phyloP scores from a whole-genome alignment of 2,888 invertebrate species.

The Machimus atricapillus region DNA sequence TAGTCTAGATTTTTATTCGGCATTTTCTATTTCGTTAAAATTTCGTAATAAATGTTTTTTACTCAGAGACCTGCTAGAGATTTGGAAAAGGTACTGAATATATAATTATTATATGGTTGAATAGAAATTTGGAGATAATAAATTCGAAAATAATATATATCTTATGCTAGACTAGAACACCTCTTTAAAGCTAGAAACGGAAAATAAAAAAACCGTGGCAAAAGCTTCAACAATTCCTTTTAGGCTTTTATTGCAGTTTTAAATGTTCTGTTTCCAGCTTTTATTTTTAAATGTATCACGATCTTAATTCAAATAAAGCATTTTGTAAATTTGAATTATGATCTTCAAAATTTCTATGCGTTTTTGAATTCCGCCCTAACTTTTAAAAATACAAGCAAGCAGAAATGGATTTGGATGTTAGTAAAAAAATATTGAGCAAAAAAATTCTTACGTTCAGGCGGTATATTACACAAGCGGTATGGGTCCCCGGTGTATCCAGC shows the following conservation, averaged over 20 bases:
- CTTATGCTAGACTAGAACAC: no score
- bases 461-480: constrained; percentile 69
- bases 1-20: neutral
- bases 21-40: no score
- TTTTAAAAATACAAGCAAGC: neutral
- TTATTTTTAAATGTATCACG: neutral
- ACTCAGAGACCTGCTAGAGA: no score
- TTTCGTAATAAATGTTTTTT: no score
- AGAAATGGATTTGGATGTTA: neutral
- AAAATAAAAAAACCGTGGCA: no score
- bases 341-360: neutral
- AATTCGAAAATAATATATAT: no score
- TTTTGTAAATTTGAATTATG: neutral
- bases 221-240: no score
- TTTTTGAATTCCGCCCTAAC: neutral
- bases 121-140: no score
- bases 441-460: constrained; percentile 63
- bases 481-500: constrained; percentile 80
- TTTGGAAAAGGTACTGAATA: no score
- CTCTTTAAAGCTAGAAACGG: no score
- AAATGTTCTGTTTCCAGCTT: neutral
- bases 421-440: neutral
- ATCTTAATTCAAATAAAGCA: neutral
- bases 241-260: neutral
- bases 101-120: no score